Evolutionary conservation across 2,797 vertebrate species (phyloP), one percentile per base, ranked within the genome.

Genomic region (Aphelocoma californica): DNA sequence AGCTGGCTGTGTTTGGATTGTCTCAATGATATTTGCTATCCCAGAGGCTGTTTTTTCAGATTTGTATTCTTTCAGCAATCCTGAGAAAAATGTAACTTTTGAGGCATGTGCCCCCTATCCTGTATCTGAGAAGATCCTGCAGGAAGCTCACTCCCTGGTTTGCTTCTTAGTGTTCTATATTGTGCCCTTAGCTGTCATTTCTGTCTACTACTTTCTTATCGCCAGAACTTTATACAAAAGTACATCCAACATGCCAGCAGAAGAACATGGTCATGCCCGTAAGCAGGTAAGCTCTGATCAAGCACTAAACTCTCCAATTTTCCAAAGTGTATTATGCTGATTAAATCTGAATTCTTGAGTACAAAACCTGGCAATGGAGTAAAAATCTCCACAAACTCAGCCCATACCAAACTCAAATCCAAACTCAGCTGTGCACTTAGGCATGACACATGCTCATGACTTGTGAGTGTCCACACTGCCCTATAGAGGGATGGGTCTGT

Each of bases 81-180:
- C 97, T 4, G 96, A 98, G 47, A 98, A 92, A 93, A 98, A 98
- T 11, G 24, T 72, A 42, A 98, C 98, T 69, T 97, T 98, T 66
- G 97, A 98, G 95, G 97, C 97, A 0, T 98, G 98, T 86, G 96
- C 97, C 12, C 98, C 98, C 32, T 98, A 98, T 47, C 98, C 98
- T n/a, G 96, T 97, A 25, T 97, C 98, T 47, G 98, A 98, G 92
- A 98, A 96, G 85, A 94, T 97, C 60, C 73, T 98, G 80, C 98
- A 98, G 91, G 98, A 98, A 97, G 97, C 94, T 67, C 98, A 98
- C 83, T 98, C 98, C 75, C 88, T 98, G 81, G 71, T 98, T 90
- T 98, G 97, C 91, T 98, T 98, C 95, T 95, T 98, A 36, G 97
- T 98, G 65, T 98, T 98, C 95, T 98, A 98, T 70, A 97, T 98